Evolutionary conservation across 2,888 invertebrate species (phyloP).

Genomic region (Agrochola macilenta): DNA sequence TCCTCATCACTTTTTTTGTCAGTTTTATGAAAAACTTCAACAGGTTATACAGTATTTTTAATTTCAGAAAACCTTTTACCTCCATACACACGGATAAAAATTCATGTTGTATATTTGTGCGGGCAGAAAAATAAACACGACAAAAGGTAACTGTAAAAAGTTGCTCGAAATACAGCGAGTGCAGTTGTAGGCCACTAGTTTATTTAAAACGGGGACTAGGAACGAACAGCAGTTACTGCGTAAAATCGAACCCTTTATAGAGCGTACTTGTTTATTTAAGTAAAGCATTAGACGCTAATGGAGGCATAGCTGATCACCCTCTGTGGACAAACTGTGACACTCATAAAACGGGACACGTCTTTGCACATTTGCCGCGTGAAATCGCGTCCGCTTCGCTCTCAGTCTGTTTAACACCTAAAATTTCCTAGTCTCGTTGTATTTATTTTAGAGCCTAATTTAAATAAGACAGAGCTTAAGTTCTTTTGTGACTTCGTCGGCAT

Average conservation of each 20-base stretch:
- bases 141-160: slow-evolving; percentile 46
- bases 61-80: slow-evolving; percentile 23
- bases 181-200: slow-evolving; percentile 54
- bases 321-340: slow-evolving; percentile 37
- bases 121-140: slow-evolving; percentile 47
- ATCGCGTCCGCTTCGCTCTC: slow-evolving; percentile 37
- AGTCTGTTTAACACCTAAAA: slow-evolving; percentile 51
- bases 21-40: not conserved
- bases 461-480: slow-evolving; percentile 87
- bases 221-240: slow-evolving; percentile 23
- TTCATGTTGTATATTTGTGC: slow-evolving; percentile 44
- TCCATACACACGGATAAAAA: slow-evolving; percentile 27
- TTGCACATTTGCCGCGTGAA: slow-evolving; percentile 47
- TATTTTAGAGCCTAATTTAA: slow-evolving; percentile 89
- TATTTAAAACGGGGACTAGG: slow-evolving; percentile 53
- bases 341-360: slow-evolving; percentile 46
- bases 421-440: slow-evolving; percentile 80
- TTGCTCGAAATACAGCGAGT: slow-evolving; percentile 45
- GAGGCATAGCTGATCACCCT: slow-evolving; percentile 49
- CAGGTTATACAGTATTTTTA: not conserved
- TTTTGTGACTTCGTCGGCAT: slow-evolving; percentile 84
- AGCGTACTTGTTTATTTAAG: slow-evolving; percentile 58
- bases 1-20: not conserved
- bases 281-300: slow-evolving; percentile 48
- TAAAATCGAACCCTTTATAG: slow-evolving; percentile 51